Evolutionary conservation across 2,113 vertebrate species (phyloP).

Genomic region (Chamaea fasciata): DNA sequence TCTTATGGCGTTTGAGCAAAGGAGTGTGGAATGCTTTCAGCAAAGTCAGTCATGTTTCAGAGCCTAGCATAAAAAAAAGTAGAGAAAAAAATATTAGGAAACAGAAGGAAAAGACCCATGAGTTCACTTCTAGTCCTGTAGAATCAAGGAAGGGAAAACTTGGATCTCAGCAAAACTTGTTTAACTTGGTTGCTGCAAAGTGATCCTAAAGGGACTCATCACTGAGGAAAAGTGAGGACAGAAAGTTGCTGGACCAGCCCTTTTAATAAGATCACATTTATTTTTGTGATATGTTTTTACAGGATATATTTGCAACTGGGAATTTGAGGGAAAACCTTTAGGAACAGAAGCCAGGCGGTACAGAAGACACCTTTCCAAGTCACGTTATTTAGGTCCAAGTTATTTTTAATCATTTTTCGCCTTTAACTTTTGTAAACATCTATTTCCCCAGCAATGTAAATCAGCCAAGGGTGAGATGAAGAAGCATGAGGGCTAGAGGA

Average conservation of each 20-base stretch:
- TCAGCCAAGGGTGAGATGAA: background rate
- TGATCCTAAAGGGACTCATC: background rate
- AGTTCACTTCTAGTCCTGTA: background rate
- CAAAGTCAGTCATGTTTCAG: background rate
- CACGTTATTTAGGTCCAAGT: background rate
- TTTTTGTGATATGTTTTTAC: background rate
- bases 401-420: background rate
- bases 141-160: background rate
- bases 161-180: background rate
- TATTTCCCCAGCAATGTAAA: background rate
- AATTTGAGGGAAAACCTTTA: background rate
- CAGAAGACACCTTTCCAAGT: background rate
- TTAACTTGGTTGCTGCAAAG: background rate
- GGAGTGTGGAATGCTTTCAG: background rate
- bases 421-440: background rate
- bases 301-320: background rate
- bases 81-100: background rate
- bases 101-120: background rate
- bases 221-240: background rate
- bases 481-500: background rate
- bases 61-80: background rate
- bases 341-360: background rate
- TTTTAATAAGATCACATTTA: background rate
- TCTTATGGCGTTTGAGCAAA: background rate
- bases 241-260: background rate